These are phyloP conservation scores for Amblyopsis rosae DNA, from an alignment of 2,113 vertebrate species.

Conservation along the genomic window DNA sequence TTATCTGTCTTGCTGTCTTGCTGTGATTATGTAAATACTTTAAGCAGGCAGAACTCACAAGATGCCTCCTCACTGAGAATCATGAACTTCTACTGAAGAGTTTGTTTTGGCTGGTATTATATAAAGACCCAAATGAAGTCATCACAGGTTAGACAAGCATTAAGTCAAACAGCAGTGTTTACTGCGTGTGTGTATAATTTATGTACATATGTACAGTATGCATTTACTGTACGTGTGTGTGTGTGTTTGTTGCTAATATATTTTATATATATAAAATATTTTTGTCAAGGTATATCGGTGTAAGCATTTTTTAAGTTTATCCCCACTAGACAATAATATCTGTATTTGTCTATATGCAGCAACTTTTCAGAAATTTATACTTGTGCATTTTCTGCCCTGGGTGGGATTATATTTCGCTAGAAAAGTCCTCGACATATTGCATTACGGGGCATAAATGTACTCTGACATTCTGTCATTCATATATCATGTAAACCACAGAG, in stretches of 20 bases:
- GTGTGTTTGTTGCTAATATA: no score
- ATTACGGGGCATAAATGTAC: slow-evolving; percentile 1
- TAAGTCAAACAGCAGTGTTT: no score
- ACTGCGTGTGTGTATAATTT: no score
- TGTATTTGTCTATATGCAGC: slow-evolving; percentile 16
- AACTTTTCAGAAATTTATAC: slow-evolving; percentile 3
- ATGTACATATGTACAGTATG: no score
- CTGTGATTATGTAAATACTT: slow-evolving; percentile 52
- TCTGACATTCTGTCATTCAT: neutral
- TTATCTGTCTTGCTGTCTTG: slow-evolving; percentile 35
- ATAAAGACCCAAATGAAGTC: slow-evolving; percentile 12
- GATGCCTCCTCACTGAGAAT: slow-evolving; percentile 12
- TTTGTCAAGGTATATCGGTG: neutral
- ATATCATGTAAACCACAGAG: slow-evolving; percentile 15
- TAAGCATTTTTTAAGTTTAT: slow-evolving; percentile 17
- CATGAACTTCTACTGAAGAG: neutral
- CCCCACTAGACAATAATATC: neutral
- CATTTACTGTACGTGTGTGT: no score
- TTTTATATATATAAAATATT: neutral
- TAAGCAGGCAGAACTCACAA: slow-evolving; percentile 32
- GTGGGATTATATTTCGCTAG: slow-evolving; percentile 12
- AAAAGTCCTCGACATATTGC: slow-evolving; percentile 15
- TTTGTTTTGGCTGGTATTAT: slow-evolving; percentile 26
- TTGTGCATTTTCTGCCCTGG: slow-evolving; percentile 12
- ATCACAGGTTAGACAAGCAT: neutral